Evolutionary conservation across 2,797 vertebrate genomes (phyloP).

Genomic region (Sebastes taczanowskii): DNA sequence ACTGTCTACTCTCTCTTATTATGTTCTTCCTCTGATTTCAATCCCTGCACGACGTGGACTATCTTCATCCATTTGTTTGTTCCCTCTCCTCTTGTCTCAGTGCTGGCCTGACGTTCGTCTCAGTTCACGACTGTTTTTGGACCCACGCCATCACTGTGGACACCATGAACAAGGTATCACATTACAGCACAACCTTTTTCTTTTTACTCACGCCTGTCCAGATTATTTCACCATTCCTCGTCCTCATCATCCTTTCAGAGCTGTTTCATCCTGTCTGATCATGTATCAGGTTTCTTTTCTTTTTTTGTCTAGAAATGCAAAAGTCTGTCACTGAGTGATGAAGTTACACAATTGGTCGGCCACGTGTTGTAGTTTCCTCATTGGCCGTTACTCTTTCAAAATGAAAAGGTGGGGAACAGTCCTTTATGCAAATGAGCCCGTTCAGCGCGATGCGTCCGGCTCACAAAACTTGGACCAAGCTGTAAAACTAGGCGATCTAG

Average conservation of each 20-base stretch:
- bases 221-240: not conserved
- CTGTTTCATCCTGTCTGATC: not conserved
- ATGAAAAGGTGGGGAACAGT: too few species aligned
- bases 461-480: too few species aligned
- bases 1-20: not conserved
- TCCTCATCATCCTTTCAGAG: not conserved
- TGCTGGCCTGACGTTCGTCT: conserved; percentile 92
- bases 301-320: not conserved
- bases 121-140: conserved; percentile 98
- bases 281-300: not conserved
- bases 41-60: not conserved
- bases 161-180: conserved; percentile 92
- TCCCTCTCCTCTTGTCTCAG: conserved; percentile 68
- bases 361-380: too few species aligned
- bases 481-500: too few species aligned
- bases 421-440: too few species aligned
- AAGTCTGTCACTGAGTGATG: too few species aligned
- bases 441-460: too few species aligned
- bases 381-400: too few species aligned
- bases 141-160: conserved; percentile 92
- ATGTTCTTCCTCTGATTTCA: not conserved
- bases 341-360: too few species aligned
- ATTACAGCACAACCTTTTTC: not conserved
- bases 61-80: not conserved
- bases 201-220: not conserved